Base-by-base conservation (phyloP, 2,113 vertebrate species). In the Tichodroma muraria region DNA sequence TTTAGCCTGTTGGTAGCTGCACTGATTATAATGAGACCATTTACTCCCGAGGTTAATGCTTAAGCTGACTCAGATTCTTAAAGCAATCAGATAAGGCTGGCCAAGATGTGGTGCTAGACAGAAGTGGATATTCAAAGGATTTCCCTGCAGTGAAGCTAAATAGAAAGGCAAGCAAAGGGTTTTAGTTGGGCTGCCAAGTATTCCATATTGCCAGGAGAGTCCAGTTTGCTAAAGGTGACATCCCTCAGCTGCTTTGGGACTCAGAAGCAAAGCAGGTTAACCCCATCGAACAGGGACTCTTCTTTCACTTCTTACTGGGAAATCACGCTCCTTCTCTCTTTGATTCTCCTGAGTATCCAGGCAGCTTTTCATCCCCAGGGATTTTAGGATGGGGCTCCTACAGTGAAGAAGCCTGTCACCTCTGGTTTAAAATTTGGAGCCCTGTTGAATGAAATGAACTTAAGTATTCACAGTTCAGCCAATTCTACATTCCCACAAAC, bases 11-110 rank as follows among this genome's bases (percentile, higher is more conserved):
- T 88, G 93, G 93, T 94, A 94, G 89, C 87, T 76, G 84, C 63
- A 25, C 66, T 92, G 93, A 91, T 87, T 92, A 76, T 90, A 95
- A 90, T 89, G 93, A 89, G 80, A 84, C 45, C 72, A 76, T 96
- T 96, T 95, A 96, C 87, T 94, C 89, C 75, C 64, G 73, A 91
- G 79, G 85, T 89, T 96, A 93, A 96, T 94, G 85, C 81, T 82
- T 69, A 89, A 65, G 38, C 63, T 71, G 53, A 85, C 59, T 91
- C 89, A 72, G 71, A 85, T 77, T 91, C 85, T 82, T 71, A 45
- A 91, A 93, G 75, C 81, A 91, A 89, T 85, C 85, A 80, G 79
- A 72, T 71, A 91, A 91, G 61, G 57, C 78, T 72, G 44, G 59
- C 28, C 68, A 94, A 94, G 80, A 89, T 21, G 25, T 69, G 59